Base-by-base conservation (phyloP, 2,888 invertebrate species). In the Lagria hirta region DNA sequence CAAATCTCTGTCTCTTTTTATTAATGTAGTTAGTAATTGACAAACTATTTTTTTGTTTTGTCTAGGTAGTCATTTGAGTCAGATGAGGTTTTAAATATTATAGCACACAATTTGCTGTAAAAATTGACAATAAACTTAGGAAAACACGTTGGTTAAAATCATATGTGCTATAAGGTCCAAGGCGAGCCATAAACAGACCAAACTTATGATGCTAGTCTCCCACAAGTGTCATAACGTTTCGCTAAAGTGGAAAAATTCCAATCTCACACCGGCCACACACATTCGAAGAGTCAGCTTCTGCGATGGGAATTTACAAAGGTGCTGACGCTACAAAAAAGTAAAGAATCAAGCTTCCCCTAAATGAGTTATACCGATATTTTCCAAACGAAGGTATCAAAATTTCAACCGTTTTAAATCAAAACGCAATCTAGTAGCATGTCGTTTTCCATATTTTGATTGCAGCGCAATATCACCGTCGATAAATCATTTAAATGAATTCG, bases 391-490 rank as follows among this genome's bases (percentile, higher is more conserved):
- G 8, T 12, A 22, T 22, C 22, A 22, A 33, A 33, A 22, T 24
- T 42, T 51, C 38, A 37, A 43, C 29, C 48, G 49, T 57, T 56
- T n/a, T 54, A 53, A 55, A 59, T 56, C 54, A 56, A 55, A 57
- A 42, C 50, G 56, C 52, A 59, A 59, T 59, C 55, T 56, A 54
- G 52, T 52, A 53, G 49, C 48, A 49, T 54, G 48, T 48, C 56
- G 44, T 57, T 56, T 53, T 54, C 58, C 59, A 56, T 56, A 58
- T 54, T 60, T 57, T 57, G 59, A 57, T 57, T 54, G 57, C 52
- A 51, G 45, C 51, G 57, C 55, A 52, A 54, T 57, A 58, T 58
- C 54, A 45, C 50, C 44, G 35, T 43, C 49, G 48, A 62, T 62
- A 61, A 57, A 60, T 61, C 59, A 58, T 55, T 46, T 43, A 48